These are phyloP conservation scores for Acestrorhynchus altus DNA, from an alignment of 2,797 vertebrate species.

Conservation along the genomic window DNA sequence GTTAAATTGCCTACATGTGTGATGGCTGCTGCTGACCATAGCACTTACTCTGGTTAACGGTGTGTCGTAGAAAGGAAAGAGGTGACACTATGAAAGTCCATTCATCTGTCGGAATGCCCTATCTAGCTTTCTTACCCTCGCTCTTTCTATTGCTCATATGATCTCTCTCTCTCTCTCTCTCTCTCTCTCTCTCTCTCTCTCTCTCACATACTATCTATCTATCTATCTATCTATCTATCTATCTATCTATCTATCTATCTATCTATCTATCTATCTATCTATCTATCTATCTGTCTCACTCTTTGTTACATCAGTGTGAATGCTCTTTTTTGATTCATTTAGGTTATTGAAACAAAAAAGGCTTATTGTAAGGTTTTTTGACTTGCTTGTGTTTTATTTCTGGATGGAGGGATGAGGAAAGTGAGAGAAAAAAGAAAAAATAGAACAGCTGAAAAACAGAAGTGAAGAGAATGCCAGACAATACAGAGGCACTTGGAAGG, in stretches of 20 bases:
- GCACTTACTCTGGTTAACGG: conserved; percentile 16
- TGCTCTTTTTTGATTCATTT: not conserved
- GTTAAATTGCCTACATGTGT: conserved; percentile 74
- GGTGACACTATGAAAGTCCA: conserved; percentile 57
- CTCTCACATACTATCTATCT: not conserved
- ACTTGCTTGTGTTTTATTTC: not conserved
- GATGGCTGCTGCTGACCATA: conserved; percentile 59
- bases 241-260: conserved; percentile 4
- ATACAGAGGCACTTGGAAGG: not conserved
- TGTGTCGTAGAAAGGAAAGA: not conserved
- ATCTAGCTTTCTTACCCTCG: conserved; percentile 6
- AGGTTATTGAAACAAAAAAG: conserved; percentile 1
- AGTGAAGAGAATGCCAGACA: conserved; percentile 18
- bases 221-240: not conserved
- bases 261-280: not conserved
- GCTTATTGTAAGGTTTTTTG: not conserved
- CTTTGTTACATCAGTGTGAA: not conserved
- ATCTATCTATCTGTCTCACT: not conserved
- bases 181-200: not conserved
- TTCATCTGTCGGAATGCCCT: conserved; percentile 19
- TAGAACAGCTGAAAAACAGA: not conserved
- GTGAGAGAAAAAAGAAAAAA: not conserved
- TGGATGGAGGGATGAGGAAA: not conserved
- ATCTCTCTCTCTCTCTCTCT: conserved; percentile 13
- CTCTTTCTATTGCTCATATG: conserved; percentile 33